Evolutionary conservation across 2,888 invertebrate species (phyloP).

Genomic region (Lottia gigantea): DNA sequence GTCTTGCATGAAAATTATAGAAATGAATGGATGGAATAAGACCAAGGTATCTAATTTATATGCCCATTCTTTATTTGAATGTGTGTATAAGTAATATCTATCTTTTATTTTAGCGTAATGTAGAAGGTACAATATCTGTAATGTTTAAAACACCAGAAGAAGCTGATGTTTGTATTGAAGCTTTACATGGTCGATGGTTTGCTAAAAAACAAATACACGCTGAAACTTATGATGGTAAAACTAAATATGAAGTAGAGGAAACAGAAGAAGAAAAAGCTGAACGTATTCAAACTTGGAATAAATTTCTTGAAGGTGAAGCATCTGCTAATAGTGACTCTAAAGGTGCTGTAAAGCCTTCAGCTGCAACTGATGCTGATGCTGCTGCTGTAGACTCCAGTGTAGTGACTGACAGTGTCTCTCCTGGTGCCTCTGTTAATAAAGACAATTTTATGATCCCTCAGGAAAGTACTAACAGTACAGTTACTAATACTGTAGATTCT

Average conservation of each 20-base stretch:
- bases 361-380: not conserved
- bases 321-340: not conserved
- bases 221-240: slow-evolving; percentile 94
- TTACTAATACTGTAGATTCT: not conserved
- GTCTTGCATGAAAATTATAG: too few relatives aligned
- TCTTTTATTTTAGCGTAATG: slow-evolving; percentile 77
- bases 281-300: slow-evolving; percentile 86
- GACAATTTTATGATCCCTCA: not conserved
- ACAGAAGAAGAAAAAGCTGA: slow-evolving; percentile 87
- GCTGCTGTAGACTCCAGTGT: slow-evolving; percentile 3
- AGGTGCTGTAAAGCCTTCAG: not conserved
- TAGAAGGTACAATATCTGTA: slow-evolving; percentile 93
- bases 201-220: slow-evolving; percentile 86
- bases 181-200: slow-evolving; percentile 91
- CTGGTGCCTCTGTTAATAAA: not conserved
- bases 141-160: slow-evolving; percentile 90
- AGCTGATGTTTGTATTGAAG: slow-evolving; percentile 88
- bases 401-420: not conserved
- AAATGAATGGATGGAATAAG: too few relatives aligned
- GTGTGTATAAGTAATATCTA: too few relatives aligned
- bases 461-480: not conserved
- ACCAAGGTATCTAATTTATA: too few relatives aligned
- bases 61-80: too few relatives aligned
- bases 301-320: slow-evolving; percentile 51
- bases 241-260: slow-evolving; percentile 90